phyloP scores from a whole-genome alignment of 2,797 vertebrate species.

The Yasuhikotakia modesta region DNA sequence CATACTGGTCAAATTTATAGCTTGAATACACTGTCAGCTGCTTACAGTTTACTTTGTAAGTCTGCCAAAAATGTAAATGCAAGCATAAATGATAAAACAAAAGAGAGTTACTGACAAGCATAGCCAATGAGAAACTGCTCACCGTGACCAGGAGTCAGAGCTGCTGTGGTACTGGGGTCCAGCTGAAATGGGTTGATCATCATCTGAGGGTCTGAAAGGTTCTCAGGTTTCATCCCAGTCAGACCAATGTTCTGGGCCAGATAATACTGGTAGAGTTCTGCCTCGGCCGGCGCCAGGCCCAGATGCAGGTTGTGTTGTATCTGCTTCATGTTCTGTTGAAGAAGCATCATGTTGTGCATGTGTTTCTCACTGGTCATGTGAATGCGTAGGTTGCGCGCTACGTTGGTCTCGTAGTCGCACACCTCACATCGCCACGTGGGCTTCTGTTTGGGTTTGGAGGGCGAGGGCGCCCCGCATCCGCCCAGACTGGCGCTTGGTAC shows the following conservation, averaged over 20 bases:
- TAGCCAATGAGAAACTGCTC: conserved; percentile 66
- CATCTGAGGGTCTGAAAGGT: conserved; percentile 89
- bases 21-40: no score
- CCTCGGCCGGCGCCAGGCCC: conserved; percentile 94
- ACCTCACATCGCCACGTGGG: conserved; percentile 99
- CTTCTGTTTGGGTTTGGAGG: conserved; percentile 99
- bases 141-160: conserved; percentile 93
- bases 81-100: no score
- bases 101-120: conserved; percentile 47
- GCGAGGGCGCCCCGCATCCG: conserved; percentile 90
- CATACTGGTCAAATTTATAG: no score
- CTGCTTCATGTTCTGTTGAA: conserved; percentile 99
- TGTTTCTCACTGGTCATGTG: conserved; percentile 99
- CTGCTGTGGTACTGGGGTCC: conserved; percentile 89
- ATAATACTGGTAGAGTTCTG: conserved; percentile 99
- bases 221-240: conserved; percentile 96
- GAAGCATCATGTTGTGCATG: conserved; percentile 99
- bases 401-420: conserved; percentile 98
- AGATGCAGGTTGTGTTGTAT: conserved; percentile 98
- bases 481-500: conserved; percentile 86
- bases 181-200: conserved; percentile 98
- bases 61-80: no score
- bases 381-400: conserved; percentile 95
- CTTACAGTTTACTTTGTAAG: no score
- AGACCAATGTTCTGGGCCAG: conserved; percentile 98